phyloP scores from a whole-genome alignment of 2,888 invertebrate genomes.

The Cryptus armator region DNA sequence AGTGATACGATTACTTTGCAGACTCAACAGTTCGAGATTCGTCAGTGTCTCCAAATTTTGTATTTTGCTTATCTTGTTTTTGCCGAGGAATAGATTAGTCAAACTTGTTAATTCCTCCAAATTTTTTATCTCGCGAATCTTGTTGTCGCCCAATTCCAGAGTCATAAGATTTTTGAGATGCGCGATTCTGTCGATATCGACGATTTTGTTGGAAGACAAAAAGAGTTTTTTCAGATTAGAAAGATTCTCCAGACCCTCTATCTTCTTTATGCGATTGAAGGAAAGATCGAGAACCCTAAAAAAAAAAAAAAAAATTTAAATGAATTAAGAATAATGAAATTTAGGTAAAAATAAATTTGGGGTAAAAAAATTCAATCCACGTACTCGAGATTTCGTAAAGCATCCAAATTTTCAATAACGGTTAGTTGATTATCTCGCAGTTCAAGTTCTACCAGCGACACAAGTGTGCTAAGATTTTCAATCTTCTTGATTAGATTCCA shows the following conservation, averaged over 20 bases:
- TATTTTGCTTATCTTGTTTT: slow-evolving; percentile 97
- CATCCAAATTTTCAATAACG: slow-evolving; percentile 95
- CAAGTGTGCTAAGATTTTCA: slow-evolving; percentile 93
- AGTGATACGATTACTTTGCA: slow-evolving; percentile 96
- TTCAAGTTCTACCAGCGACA: slow-evolving; percentile 94
- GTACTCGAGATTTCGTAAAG: slow-evolving; percentile 95
- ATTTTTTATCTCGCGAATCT: slow-evolving; percentile 95
- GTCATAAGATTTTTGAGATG: slow-evolving; percentile 92
- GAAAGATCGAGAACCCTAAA: slow-evolving; percentile 95
- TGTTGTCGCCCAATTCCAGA: slow-evolving; percentile 98
- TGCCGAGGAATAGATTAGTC: slow-evolving; percentile 94
- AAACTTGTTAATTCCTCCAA: slow-evolving; percentile 91
- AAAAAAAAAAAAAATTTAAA: slow-evolving; percentile 80
- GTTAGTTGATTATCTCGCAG: slow-evolving; percentile 99
- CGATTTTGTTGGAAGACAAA: slow-evolving; percentile 95
- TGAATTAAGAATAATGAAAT: slow-evolving; percentile 2
- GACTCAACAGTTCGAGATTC: slow-evolving; percentile 92
- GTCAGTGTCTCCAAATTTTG: slow-evolving; percentile 91
- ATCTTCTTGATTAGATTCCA: slow-evolving; percentile 99
- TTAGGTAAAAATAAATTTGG: slow-evolving; percentile 4
- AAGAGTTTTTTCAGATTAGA: slow-evolving; percentile 93
- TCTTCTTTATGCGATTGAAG: slow-evolving; percentile 96
- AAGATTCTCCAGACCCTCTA: slow-evolving; percentile 92
- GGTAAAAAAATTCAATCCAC: slow-evolving; percentile 80
- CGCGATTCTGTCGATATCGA: slow-evolving; percentile 94